A percentile compares a stretch with the other conserved stretches of the same genome.
phyloP scores from a whole-genome alignment of 2,888 invertebrate genomes.

The Xestobium rufovillosum region DNA sequence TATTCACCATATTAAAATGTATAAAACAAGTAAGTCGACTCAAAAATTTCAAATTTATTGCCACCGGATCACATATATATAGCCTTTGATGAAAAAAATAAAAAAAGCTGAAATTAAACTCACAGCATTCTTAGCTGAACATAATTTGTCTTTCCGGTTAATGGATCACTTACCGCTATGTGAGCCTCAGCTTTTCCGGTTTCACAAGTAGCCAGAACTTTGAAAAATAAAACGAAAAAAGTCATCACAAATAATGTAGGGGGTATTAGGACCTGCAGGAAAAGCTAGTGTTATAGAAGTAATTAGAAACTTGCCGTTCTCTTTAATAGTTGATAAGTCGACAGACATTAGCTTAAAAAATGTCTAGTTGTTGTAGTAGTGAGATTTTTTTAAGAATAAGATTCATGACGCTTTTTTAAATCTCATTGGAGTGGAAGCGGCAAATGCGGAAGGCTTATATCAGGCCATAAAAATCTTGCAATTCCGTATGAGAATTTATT shows the following conservation, averaged over 20 bases:
- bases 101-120: conserved; percentile 2
- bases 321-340: conserved; percentile 4
- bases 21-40: conserved; percentile 1
- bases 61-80: neutral
- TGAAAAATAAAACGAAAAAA: no score
- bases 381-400: conserved; percentile 1
- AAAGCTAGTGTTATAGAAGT: conserved; percentile 3
- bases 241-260: no score
- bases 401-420: conserved; percentile 4
- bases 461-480: conserved; percentile 2
- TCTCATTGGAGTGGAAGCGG: neutral
- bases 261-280: no score
- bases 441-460: neutral
- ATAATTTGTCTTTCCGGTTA: no score
- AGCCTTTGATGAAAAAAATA: neutral
- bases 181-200: no score
- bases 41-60: conserved; percentile 1
- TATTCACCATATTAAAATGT: conserved; percentile 3
- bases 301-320: conserved; percentile 1
- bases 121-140: conserved; percentile 2
- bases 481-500: conserved; percentile 2
- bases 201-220: no score
- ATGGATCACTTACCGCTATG: no score
- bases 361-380: no score
- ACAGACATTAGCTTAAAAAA: conserved; percentile 1